A percentile compares a stretch with the other conserved stretches of the same genome.
phyloP scores from a whole-genome alignment of 2,113 vertebrate species.

The Chloroceryle aenea region DNA sequence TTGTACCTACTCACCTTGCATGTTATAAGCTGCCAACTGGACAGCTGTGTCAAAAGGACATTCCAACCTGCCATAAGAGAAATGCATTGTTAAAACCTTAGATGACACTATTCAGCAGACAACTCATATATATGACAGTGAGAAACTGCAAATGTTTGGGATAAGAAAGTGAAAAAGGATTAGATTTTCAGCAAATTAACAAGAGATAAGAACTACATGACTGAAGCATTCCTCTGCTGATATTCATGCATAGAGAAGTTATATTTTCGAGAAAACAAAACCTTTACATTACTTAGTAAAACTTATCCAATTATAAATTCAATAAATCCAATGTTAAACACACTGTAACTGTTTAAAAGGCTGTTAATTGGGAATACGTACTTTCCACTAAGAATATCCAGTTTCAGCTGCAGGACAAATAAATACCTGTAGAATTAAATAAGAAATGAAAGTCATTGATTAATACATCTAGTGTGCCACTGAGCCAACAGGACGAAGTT shows the following conservation, averaged over 20 bases:
- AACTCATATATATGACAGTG: background rate
- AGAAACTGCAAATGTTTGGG: background rate
- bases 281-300: background rate
- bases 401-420: constrained; percentile 96
- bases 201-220: background rate
- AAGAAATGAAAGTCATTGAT: constrained; percentile 10
- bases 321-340: background rate
- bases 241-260: background rate
- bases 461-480: background rate
- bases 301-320: background rate
- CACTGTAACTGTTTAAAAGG: background rate
- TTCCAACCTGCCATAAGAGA: constrained; percentile 83
- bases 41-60: constrained; percentile 93
- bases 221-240: background rate
- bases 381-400: constrained; percentile 98
- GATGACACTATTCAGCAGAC: background rate
- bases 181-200: background rate
- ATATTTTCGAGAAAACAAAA: background rate
- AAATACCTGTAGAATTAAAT: constrained; percentile 85
- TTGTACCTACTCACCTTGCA: constrained; percentile 85
- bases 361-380: constrained; percentile 74
- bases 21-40: constrained; percentile 90
- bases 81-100: background rate
- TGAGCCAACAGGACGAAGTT: background rate
- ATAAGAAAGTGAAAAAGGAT: background rate